Base-by-base conservation (phyloP, 2,113 vertebrate genomes). In the Micronycteris hirsuta region DNA sequence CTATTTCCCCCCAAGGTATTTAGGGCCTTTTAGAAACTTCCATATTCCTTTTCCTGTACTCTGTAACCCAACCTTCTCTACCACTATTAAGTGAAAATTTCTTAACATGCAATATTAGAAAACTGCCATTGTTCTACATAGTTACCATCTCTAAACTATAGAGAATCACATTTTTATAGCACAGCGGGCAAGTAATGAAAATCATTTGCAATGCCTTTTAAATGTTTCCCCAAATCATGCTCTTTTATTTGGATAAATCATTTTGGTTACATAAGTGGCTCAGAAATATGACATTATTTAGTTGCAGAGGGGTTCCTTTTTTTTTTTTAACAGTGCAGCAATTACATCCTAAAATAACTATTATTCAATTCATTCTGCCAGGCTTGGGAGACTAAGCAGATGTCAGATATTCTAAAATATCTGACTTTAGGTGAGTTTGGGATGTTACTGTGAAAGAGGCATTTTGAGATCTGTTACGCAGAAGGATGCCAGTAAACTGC, bases 331-430 rank as follows among this genome's bases (percentile, higher is more conserved):
- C 38, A 93, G 71, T 95, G 10, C 33, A 58, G 94, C 63, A 97
- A 97, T 96, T 96, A 71, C 70, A 94, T 96, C 94, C 96, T 96
- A 96, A 97, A 97, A 97, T 97, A 97, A 95, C 91, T 96, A 96
- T 97, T 97, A 96, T 96, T 96, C 80, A 95, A 95, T 95, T 49
- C 89, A 96, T 92, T 95, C 71, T 28, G 24, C 86, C 78, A 96
- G 89, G 71, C 76, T 97, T 93, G 58, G 82, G 89, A 97, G 86
- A 89, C 93, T 96, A 96, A 97, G 78, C 96, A 97, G 93, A 96
- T 96, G 95, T 97, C 96, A 97, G 89, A 96, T 96, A 96, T 91
- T 97, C 83, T 94, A 97, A 96, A 97, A 97, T 96, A 97, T 96
- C 93, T 96, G 96, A 95, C 96, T 96, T 97, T 93, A 96, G 97